Base-by-base conservation (phyloP, 2,888 invertebrate species). In the Antitype chi region DNA sequence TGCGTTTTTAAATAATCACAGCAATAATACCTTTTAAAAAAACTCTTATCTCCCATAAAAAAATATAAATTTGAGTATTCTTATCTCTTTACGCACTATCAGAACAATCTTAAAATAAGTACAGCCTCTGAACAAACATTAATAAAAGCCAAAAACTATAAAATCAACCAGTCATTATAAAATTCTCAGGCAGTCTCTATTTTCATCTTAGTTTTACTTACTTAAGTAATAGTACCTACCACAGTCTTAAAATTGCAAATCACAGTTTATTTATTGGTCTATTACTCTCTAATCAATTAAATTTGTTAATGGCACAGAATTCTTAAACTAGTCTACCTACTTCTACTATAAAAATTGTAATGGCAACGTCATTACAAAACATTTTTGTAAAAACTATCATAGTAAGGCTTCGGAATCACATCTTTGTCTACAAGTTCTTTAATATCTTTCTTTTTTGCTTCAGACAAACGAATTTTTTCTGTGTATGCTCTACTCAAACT, bases 181-280 rank as follows among this genome's bases (percentile, higher is more conserved):
- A 38, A 62, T 62, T 38, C 62, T 62, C 23, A 38, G 62, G 62
- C 62, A 23, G 62, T 38, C 62, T 62, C 38, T 62, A 38, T 62
- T 62, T 62, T 62, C 62, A 62, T 38, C 62, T 62, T 62, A 62
- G 62, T 62, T 38, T 62, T 62, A 62, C 38, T 59, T 59, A 59
- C 59, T 28, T 59, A 59, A 0, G 15, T 57, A 57, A 59, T 52
- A 52, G 52, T 52, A 52, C 52, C 52, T 4, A n/a, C 55, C 55
- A 55, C 59, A 60, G 59, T 60, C 59, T 60, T 60, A 60, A 60
- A 60, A 60, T 60, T 60, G 59, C 28, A 32, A 60, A 60, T 60
- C 59, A 60, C 59, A 60, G 59, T 32, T 55, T 55, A 55, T 55
- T 55, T 55, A 55, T 55, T 55, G 55, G 55, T 55, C 55, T 55